phyloP scores from a whole-genome alignment of 2,888 invertebrate species.

The Apoda limacodes region DNA sequence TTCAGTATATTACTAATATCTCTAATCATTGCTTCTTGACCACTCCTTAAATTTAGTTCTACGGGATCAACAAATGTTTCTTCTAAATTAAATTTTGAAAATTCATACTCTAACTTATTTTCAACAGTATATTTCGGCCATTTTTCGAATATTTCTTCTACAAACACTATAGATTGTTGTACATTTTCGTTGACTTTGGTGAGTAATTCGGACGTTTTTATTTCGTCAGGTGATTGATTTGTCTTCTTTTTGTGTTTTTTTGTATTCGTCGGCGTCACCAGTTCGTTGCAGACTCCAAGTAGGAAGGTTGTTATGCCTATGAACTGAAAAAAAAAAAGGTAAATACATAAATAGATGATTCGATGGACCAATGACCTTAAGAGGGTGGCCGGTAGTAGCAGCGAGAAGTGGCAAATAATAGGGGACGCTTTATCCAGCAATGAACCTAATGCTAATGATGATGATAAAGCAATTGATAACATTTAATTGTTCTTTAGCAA shows the following conservation, averaged over 20 bases:
- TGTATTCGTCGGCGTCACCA: conserved; percentile 54
- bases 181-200: conserved; percentile 41
- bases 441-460: no score
- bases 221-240: conserved; percentile 53
- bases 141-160: conserved; percentile 51
- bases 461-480: no score
- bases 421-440: neutral
- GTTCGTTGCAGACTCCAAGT: conserved; percentile 66
- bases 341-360: neutral
- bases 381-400: no score
- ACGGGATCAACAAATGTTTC: conserved; percentile 49
- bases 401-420: neutral
- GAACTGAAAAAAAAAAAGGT: conserved; percentile 48
- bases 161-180: conserved; percentile 35
- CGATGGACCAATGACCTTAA: no score
- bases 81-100: conserved; percentile 41
- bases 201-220: conserved; percentile 38
- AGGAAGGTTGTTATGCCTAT: conserved; percentile 68
- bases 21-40: conserved; percentile 57
- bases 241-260: conserved; percentile 72
- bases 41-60: conserved; percentile 51
- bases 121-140: conserved; percentile 44
- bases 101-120: conserved; percentile 39
- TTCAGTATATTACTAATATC: conserved; percentile 65
- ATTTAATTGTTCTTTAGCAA: no score